Percentiles rank a stretch among this genome's conserved stretches.
Conservation (phyloP, 2,797 vertebrate species). For the Coregonus sp. region DNA sequence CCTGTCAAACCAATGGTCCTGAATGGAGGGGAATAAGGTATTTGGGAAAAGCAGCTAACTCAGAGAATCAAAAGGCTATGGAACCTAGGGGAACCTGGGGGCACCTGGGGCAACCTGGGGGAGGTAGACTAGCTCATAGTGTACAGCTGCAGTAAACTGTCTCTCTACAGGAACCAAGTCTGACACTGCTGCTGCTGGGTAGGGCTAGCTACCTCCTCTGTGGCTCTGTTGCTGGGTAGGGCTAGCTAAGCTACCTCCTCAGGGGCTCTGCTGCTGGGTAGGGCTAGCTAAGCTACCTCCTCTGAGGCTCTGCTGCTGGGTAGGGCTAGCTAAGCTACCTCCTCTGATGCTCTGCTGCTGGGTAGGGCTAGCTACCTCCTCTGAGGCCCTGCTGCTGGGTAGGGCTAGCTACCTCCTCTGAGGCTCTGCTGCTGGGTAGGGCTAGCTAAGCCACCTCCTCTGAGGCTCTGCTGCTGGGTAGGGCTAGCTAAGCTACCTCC, state of each 20-base stretch:
- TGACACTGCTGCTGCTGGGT: constrained; percentile 39
- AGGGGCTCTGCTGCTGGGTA: too few species aligned
- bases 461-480: too few species aligned
- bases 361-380: constrained; percentile 34
- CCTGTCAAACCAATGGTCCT: constrained; percentile 45
- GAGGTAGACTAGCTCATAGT: constrained; percentile 55
- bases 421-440: too few species aligned
- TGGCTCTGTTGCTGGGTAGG: background rate
- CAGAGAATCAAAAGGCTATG: constrained; percentile 52
- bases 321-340: too few species aligned
- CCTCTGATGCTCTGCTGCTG: constrained; percentile 1
- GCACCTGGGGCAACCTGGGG: constrained; percentile 31
- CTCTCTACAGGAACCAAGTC: constrained; percentile 53
- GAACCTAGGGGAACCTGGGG: constrained; percentile 6
- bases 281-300: too few species aligned
- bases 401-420: too few species aligned
- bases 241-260: too few species aligned
- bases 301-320: too few species aligned
- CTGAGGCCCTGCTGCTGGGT: constrained; percentile 27
- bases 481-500: too few species aligned
- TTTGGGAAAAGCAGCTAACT: constrained; percentile 53
- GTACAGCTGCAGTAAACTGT: constrained; percentile 60
- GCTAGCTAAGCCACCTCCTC: too few species aligned
- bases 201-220: constrained; percentile 43
- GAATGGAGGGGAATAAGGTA: constrained; percentile 55